Conservation (phyloP, 2,797 vertebrate species). For the Sebastes alutus region DNA sequence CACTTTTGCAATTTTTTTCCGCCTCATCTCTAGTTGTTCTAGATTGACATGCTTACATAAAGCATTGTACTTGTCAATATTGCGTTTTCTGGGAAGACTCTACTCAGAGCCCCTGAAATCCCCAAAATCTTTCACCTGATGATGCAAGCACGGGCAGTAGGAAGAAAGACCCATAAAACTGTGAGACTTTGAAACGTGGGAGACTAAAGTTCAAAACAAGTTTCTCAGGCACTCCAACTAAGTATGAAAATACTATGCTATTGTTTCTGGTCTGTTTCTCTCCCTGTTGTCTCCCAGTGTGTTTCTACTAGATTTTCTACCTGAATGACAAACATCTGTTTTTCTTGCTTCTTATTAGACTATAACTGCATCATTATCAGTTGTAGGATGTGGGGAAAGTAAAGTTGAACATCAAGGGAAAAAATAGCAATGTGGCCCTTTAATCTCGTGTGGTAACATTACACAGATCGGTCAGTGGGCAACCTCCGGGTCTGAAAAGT, state of each 20-base stretch:
- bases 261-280: background rate
- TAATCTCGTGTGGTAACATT: background rate
- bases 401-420: background rate
- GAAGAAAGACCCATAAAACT: constrained; percentile 5
- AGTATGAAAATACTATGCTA: background rate
- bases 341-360: background rate
- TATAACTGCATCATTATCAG: background rate
- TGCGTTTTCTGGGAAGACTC: background rate
- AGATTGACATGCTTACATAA: background rate
- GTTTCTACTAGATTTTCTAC: background rate
- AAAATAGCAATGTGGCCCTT: background rate
- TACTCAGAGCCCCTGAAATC: background rate
- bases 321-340: background rate
- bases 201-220: constrained; percentile 1
- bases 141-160: constrained; percentile 23
- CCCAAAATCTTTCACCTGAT: constrained; percentile 7
- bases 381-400: background rate
- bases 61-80: background rate
- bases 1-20: background rate
- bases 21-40: background rate
- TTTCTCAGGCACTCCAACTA: background rate
- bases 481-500: no score
- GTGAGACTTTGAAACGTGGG: background rate
- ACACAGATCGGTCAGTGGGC: background rate
- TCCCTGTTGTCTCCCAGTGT: background rate